Evolutionary conservation across 2,113 vertebrate species (phyloP).

Genomic region (Datnioides undecimradiatus): DNA sequence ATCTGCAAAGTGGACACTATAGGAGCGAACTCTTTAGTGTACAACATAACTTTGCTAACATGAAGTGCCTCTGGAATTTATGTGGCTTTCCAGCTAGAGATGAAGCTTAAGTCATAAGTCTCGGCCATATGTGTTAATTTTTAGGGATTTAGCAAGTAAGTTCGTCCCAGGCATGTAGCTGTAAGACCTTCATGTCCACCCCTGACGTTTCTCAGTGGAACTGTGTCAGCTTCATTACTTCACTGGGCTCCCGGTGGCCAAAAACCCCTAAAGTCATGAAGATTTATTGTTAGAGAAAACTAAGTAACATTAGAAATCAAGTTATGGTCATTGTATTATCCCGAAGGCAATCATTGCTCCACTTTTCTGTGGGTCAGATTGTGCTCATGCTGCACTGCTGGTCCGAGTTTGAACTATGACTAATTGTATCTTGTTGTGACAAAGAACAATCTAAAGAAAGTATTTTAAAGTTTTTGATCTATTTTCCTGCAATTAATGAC

Average conservation of each 20-base stretch:
- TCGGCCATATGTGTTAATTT: too few species aligned
- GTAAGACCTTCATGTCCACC: too few species aligned
- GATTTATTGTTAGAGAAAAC: background rate
- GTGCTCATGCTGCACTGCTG: background rate
- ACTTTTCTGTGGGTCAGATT: constrained; percentile 19
- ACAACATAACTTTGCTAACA: too few species aligned
- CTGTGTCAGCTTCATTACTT: too few species aligned
- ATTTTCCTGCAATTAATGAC: background rate
- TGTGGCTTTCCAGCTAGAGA: too few species aligned
- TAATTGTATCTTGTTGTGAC: background rate
- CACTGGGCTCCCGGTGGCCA: background rate
- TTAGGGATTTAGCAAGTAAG: too few species aligned
- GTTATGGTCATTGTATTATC: background rate
- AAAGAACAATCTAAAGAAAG: background rate
- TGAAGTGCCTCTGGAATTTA: too few species aligned
- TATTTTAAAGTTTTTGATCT: background rate
- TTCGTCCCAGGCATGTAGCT: too few species aligned
- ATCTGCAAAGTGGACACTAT: too few species aligned
- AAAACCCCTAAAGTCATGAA: background rate
- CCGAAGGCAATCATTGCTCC: background rate
- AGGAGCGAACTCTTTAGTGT: too few species aligned
- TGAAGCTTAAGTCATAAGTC: too few species aligned
- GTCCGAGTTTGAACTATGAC: background rate
- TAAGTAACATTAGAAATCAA: background rate
- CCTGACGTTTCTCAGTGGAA: too few species aligned